phyloP scores from a whole-genome alignment of 2,888 invertebrate genomes.

The Therioaphis trifolii region DNA sequence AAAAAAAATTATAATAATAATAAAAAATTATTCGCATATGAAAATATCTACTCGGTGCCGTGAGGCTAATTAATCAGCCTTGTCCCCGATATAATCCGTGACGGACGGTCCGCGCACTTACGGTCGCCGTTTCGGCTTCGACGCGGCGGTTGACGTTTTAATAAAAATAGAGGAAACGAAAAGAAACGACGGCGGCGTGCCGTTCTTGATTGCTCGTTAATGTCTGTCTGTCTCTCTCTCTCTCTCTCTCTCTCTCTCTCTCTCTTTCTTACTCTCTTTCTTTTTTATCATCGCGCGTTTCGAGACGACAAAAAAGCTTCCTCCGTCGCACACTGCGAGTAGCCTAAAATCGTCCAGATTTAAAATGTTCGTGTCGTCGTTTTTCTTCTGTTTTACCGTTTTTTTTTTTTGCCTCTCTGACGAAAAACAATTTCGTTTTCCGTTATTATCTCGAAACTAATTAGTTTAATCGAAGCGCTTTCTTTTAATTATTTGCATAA shows the following conservation, averaged over 20 bases:
- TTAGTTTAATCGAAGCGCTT: slow-evolving; percentile 40
- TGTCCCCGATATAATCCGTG: slow-evolving; percentile 22
- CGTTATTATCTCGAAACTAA: slow-evolving; percentile 9
- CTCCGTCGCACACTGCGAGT: background rate
- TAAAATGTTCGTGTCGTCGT: background rate
- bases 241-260: too few relatives aligned
- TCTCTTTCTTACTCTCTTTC: too few relatives aligned
- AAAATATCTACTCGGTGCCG: background rate
- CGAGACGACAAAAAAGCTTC: background rate
- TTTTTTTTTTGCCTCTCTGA: background rate
- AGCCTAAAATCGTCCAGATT: background rate
- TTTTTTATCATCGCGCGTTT: too few relatives aligned
- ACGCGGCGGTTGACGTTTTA: background rate
- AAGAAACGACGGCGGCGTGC: background rate
- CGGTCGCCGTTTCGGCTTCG: background rate
- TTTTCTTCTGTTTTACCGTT: too few relatives aligned
- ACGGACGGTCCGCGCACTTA: background rate
- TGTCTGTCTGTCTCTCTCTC: too few relatives aligned
- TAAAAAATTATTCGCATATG: background rate
- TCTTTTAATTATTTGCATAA: slow-evolving; percentile 9
- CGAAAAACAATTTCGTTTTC: background rate
- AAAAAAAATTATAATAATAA: background rate
- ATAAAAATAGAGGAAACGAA: background rate
- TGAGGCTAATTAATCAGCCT: slow-evolving; percentile 6
- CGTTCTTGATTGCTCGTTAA: too few relatives aligned